These are phyloP conservation scores for Cheilosia vernalis DNA, from an alignment of 2,888 invertebrate species.

Conservation along the genomic window DNA sequence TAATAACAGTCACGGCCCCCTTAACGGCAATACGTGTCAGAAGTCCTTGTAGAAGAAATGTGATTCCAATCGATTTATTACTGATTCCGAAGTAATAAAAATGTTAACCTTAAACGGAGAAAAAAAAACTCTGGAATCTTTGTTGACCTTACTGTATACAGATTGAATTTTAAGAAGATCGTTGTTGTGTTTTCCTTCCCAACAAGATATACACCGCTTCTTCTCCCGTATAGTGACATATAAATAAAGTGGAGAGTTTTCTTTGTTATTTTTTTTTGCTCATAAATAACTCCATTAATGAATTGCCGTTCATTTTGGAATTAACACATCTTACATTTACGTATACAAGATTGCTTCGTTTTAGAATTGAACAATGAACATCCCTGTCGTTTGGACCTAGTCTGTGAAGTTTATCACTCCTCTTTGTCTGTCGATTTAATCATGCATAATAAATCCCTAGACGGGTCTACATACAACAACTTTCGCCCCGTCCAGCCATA, in stretches of 20 bases:
- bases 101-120: conserved; percentile 22
- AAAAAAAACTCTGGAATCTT: neutral
- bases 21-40: conserved; percentile 35
- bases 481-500: neutral
- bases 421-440: neutral
- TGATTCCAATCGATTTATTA: conserved; percentile 60
- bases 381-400: neutral
- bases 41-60: conserved; percentile 41
- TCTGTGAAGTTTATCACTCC: neutral
- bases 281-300: neutral
- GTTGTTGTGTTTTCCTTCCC: too few species aligned
- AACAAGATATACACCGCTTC: too few species aligned
- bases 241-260: neutral
- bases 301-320: neutral
- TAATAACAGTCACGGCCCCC: conserved; percentile 46
- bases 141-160: neutral
- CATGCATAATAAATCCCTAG: conserved; percentile 3
- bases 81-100: conserved; percentile 37
- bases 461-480: neutral
- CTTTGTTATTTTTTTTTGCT: neutral
- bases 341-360: neutral
- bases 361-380: neutral
- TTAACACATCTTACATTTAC: neutral
- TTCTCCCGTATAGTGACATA: too few species aligned
- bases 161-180: conserved; percentile 4